A percentile compares a stretch with the other conserved stretches of the same genome.
Conservation (phyloP, 2,113 vertebrate species). For the Planiliza haematocheilus region DNA sequence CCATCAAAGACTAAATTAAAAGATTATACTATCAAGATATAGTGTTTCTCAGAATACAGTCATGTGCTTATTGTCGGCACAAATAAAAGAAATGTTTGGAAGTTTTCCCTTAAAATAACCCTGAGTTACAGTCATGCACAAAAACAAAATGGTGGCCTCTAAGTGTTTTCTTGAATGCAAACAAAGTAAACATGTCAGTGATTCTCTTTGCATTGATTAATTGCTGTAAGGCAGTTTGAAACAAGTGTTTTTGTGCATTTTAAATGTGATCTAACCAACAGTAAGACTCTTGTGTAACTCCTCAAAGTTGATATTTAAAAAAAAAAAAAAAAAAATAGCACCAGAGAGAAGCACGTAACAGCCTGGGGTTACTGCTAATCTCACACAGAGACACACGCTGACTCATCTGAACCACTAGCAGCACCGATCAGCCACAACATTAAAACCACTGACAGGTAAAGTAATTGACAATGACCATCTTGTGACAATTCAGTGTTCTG, state of each 20-base stretch:
- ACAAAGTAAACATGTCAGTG: not conserved
- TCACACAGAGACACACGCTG: not conserved
- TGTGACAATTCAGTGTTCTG: too few species aligned
- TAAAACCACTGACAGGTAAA: too few species aligned
- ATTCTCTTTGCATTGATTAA: too few species aligned
- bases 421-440: too few species aligned
- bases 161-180: slow-evolving; percentile 5
- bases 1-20: slow-evolving; percentile 31
- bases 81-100: slow-evolving; percentile 4
- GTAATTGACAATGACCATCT: too few species aligned
- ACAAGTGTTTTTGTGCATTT: too few species aligned
- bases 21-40: slow-evolving; percentile 18
- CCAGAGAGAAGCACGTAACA: not conserved
- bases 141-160: not conserved
- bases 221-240: too few species aligned
- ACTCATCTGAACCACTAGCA: too few species aligned
- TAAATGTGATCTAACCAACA: too few species aligned
- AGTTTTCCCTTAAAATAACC: not conserved
- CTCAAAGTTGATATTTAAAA: too few species aligned
- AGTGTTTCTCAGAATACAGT: slow-evolving; percentile 1
- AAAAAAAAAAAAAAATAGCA: too few species aligned
- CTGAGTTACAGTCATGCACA: not conserved
- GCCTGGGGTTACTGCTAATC: not conserved
- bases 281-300: too few species aligned
- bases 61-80: not conserved